Evolutionary conservation across 2,113 vertebrate genomes (phyloP), one percentile per base, ranked within the genome.

Genomic region (Verasper variegatus): DNA sequence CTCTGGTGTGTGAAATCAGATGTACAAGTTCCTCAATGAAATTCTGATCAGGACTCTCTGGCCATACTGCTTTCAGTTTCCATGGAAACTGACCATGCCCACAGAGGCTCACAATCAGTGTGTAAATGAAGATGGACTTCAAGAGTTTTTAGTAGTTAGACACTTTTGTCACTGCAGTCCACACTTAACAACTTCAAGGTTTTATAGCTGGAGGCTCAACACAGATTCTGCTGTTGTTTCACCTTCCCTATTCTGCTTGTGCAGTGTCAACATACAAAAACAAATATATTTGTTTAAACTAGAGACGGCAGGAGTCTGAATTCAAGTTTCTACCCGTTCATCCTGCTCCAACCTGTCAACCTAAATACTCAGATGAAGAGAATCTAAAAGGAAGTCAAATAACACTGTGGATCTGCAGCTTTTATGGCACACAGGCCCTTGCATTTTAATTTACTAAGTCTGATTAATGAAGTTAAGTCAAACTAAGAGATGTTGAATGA

Each of bases 1-100:
- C 17, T 66, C 21, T 59, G 1, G 2, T 71, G 52, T 59, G 61
- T 65, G 49, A 71, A 71, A 84, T 59, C 57, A 78, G 42, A 82
- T 52, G 21, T 31, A 60, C 40, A 42, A 42, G 40, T 90, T 87
- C 84, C 71, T 92, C 67, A 87, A 89, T 91, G 78, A 84, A 80
- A 90, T 90, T 90, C 80, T 54, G 61, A 80, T 86, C 86, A 86
- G 81, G 86, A 79, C 77, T 90, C 52, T 70, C 73, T 76, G 78
- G 74, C 82, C 73, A 90, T 77, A 74, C 81, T n/a, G 69, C 76
- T 76, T 52, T 90, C 66, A 76, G 92, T 93, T 93, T 84, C 92
- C 90, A 93, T 92, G 87, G 92, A 86, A 84, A 86, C 66, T 83
- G 81, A 86, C 88, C 88, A 79, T 80, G 68, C 65, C 62, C 76